Percentiles rank a stretch among this genome's conserved stretches.
These are phyloP conservation scores for Nothoprocta pentlandii DNA, from an alignment of 2,113 vertebrate genomes.

Conservation along the genomic window DNA sequence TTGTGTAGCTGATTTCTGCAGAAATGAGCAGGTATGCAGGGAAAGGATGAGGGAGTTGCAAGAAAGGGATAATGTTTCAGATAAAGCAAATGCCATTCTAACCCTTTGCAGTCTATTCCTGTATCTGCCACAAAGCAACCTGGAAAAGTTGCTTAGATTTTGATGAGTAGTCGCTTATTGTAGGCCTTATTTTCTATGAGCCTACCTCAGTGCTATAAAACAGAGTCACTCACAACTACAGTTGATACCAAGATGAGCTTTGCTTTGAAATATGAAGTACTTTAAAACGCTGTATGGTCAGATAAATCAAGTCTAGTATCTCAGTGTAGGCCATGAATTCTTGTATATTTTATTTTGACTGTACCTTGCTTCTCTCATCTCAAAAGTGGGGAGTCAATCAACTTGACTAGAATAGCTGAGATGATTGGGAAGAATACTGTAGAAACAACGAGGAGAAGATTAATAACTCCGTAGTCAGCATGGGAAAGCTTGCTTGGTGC, in stretches of 20 bases:
- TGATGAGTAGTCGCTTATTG: not conserved
- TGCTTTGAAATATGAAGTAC: conserved; percentile 7
- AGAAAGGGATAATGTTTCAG: not conserved
- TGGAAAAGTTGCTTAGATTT: conserved; percentile 32
- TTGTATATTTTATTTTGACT: not conserved
- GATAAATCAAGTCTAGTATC: conserved; percentile 4
- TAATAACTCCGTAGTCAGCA: not conserved
- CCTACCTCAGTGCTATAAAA: not conserved
- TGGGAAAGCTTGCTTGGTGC: not conserved
- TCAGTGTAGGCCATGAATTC: not conserved
- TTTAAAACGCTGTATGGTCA: conserved; percentile 15
- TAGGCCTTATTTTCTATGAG: not conserved
- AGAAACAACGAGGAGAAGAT: not conserved
- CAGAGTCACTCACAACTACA: not conserved
- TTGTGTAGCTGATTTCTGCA: not conserved
- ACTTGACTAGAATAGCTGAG: not conserved
- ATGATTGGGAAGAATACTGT: not conserved
- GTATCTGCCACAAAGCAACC: not conserved
- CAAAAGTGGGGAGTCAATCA: not conserved
- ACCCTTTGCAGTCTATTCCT: not conserved
- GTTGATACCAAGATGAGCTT: not conserved
- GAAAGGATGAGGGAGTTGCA: not conserved
- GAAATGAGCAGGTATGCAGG: not conserved
- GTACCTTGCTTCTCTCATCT: not conserved
- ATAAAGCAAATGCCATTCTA: conserved; percentile 18